Base-by-base conservation (phyloP, 2,113 vertebrate genomes). In the Chitala chitala region DNA sequence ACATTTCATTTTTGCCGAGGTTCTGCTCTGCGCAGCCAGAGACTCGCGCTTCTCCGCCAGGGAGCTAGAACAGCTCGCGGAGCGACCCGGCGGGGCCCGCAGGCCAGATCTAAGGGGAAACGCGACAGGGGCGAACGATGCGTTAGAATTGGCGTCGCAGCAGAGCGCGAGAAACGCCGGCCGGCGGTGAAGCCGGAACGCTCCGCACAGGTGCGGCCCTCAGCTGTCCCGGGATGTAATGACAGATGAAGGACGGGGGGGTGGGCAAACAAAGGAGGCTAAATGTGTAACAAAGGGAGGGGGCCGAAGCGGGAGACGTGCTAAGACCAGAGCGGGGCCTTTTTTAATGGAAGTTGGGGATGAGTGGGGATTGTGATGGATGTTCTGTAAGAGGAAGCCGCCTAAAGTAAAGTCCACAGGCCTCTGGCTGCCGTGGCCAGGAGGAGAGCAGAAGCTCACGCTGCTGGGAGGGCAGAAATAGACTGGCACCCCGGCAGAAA, bases 201-300 rank as follows among this genome's bases (percentile, higher is more conserved):
- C 31, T 40, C 38, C 65, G 53, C 5, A 56, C 61, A 58, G 31
- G 78, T 65, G 78, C 69, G 40, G 74, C 69, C 20, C 69, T 75
- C 72, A 64, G 24, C 69, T 66, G 56, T 71, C 58, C 33, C 38
- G 61, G 20, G 63, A 54, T 53, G 17, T 73, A 56, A 79, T 75
- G 72, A 74, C 76, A 73, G 71, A 72, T 29, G 10, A 65, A 73
- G 72, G 69, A 58, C 63, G 66, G 48, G 46, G 71, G 31, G 36
- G 20, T 22, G 46, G 66, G 65, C 2, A 40, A 9, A 24, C 26
- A 36, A 24, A 71, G 54, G 40, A 44, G 33, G 74, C 61, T 65
- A 53, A 53, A 69, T n/a, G 53, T 10, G 70, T 56, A 56, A 42
- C 5, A 24, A 73, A 38, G 42, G 40, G 5, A 29, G 48, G 24